phyloP scores from a whole-genome alignment of 2,888 invertebrate species.

The Ernsta delagoae region DNA sequence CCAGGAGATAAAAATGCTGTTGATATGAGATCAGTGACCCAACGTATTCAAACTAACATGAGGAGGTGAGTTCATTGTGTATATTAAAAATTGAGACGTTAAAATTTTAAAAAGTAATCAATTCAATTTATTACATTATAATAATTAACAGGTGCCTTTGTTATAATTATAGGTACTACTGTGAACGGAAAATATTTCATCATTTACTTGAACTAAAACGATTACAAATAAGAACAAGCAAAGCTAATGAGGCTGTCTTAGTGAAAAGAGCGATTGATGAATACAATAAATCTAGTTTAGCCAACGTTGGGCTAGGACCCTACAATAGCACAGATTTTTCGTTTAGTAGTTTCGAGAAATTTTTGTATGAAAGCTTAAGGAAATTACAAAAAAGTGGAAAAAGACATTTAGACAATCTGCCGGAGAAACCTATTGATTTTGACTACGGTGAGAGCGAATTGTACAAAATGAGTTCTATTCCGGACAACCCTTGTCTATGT shows the following conservation, averaged over 20 bases:
- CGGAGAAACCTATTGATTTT: conserved; percentile 81
- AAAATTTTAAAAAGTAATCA: no score
- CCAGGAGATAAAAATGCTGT: conserved; percentile 88
- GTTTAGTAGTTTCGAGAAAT: conserved; percentile 93
- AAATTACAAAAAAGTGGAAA: conserved; percentile 90
- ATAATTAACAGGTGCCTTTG: no score
- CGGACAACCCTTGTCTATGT: conserved; percentile 92
- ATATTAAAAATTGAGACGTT: no score
- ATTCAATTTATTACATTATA: no score
- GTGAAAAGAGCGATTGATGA: conserved; percentile 95
- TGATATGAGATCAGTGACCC: conserved; percentile 93
- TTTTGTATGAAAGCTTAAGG: conserved; percentile 93
- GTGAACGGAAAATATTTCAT: conserved; percentile 96
- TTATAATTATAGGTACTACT: conserved; percentile 88
- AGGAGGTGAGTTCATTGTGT: conserved; percentile 87
- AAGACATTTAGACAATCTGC: conserved; percentile 86
- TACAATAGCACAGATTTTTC: conserved; percentile 88
- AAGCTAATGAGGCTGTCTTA: conserved; percentile 93
- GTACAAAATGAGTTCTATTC: conserved; percentile 86
- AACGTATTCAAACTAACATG: conserved; percentile 94
- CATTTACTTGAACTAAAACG: conserved; percentile 96
- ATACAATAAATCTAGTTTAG: conserved; percentile 90
- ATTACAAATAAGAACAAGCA: conserved; percentile 95
- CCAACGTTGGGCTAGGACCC: conserved; percentile 86
- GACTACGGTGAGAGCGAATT: conserved; percentile 81